A percentile compares a stretch with the other conserved stretches of the same genome.
Evolutionary conservation across 2,113 vertebrate genomes (phyloP).

Genomic region (Procapra przewalskii): DNA sequence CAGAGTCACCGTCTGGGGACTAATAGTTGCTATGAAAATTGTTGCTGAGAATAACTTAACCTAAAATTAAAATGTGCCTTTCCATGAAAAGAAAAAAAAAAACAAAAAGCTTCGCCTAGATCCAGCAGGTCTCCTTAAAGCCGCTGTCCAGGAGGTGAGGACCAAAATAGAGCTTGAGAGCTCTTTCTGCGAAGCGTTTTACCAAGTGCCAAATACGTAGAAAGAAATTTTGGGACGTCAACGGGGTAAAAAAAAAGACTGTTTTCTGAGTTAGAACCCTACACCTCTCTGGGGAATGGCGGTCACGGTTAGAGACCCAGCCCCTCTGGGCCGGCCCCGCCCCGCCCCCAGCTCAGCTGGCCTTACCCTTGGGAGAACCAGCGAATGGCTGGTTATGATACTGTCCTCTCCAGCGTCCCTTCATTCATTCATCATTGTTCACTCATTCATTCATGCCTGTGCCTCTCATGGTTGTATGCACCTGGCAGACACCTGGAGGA

Average conservation of each 20-base stretch:
- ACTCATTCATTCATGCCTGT: neutral
- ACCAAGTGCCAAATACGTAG: neutral
- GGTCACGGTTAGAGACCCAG: neutral
- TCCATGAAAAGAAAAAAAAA: neutral
- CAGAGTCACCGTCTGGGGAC: neutral
- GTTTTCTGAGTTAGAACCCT: neutral
- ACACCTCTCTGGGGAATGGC: accelerated
- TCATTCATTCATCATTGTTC: too few species aligned
- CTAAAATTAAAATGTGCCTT: constrained; percentile 61
- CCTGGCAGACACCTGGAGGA: accelerated
- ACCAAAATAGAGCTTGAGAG: neutral
- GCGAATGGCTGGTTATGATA: accelerated
- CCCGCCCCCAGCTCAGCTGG: neutral
- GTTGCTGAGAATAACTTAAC: constrained; percentile 47
- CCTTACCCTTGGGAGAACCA: too few species aligned
- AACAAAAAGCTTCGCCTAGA: neutral
- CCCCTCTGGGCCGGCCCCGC: accelerated
- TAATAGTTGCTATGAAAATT: constrained; percentile 56
- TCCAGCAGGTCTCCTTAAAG: neutral
- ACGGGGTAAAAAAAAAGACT: neutral
- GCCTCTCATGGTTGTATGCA: accelerated
- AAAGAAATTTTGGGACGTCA: accelerated
- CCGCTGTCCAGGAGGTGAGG: neutral
- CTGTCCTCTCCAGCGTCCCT: accelerated
- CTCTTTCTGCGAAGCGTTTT: neutral